phyloP scores from a whole-genome alignment of 1,140 invertebrate genomes.

The Cataglyphis hispanica region DNA sequence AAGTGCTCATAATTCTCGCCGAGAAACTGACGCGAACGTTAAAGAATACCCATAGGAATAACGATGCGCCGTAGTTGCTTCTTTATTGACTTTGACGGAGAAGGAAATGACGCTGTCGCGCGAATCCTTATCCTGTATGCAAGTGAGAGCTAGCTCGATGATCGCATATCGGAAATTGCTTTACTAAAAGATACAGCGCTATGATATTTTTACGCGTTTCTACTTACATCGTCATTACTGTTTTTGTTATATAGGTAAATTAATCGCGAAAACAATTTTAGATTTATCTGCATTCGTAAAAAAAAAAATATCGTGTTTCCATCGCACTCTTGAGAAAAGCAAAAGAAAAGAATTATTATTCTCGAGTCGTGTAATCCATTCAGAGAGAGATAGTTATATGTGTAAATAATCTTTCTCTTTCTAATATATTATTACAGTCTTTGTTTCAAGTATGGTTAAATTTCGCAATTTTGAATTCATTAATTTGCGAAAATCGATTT shows the following conservation, averaged over 20 bases:
- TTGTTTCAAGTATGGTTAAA: too few species aligned
- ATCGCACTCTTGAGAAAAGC: too few species aligned
- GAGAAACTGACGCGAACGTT: conserved; percentile 3
- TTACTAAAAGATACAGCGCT: not conserved
- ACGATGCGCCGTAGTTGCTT: conserved; percentile 2
- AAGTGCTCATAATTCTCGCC: not conserved
- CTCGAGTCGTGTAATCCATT: too few species aligned
- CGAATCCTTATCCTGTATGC: not conserved
- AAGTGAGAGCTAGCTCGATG: conserved; percentile 3
- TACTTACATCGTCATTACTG: not conserved
- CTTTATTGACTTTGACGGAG: conserved; percentile 43
- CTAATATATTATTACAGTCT: too few species aligned
- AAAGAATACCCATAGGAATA: conserved; percentile 12
- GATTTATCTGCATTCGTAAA: not conserved
- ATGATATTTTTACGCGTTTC: conserved; percentile 2
- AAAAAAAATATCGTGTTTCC: too few species aligned
- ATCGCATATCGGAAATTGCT: conserved; percentile 10
- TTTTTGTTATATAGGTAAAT: not conserved
- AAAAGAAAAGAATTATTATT: too few species aligned
- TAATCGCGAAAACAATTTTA: not conserved
- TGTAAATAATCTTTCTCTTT: too few species aligned
- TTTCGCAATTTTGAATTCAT: conserved; percentile 6
- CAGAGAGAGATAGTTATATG: too few species aligned
- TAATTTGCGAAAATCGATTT: conserved; percentile 1
- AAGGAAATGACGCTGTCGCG: not conserved